These are phyloP conservation scores for Spinus olivaceus DNA, from an alignment of 2,797 vertebrate species.

Conservation along the genomic window DNA sequence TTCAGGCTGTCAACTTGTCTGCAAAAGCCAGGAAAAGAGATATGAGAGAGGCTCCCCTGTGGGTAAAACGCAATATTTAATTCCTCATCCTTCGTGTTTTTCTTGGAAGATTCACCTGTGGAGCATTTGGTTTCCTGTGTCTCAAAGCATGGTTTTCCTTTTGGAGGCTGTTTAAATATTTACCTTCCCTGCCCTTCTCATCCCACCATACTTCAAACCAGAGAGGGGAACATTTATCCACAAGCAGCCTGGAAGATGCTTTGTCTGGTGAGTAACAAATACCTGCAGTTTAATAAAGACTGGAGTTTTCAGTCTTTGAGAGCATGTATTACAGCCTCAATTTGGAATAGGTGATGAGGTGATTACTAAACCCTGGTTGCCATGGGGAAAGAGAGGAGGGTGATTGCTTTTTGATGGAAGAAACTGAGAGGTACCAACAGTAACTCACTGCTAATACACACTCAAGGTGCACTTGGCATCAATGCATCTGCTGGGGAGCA, in stretches of 20 bases:
- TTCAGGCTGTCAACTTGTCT: constrained; percentile 1
- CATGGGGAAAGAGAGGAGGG: constrained; percentile 47
- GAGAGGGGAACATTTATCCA: not conserved
- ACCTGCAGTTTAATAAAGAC: not conserved
- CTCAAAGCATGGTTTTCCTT: constrained; percentile 2
- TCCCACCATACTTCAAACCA: not conserved
- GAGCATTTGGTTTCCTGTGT: not conserved
- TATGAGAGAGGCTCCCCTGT: not conserved
- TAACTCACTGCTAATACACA: constrained; percentile 5
- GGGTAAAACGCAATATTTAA: not conserved
- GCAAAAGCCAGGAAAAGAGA: not conserved
- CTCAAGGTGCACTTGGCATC: not conserved
- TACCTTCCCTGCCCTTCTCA: not conserved
- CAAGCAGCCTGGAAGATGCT: not conserved
- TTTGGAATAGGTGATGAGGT: constrained; percentile 50
- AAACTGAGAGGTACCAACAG: not conserved
- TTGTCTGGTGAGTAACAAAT: constrained; percentile 12
- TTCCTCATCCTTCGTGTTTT: not conserved
- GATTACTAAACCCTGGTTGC: constrained; percentile 51
- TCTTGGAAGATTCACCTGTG: constrained; percentile 7
- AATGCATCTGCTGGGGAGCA: not conserved
- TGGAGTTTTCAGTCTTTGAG: not conserved
- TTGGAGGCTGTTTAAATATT: constrained; percentile 45
- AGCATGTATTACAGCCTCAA: not conserved
- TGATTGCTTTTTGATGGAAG: constrained; percentile 58